Conservation (phyloP, 2,888 invertebrate genomes). For the Ommatoiulus sabulosus region DNA sequence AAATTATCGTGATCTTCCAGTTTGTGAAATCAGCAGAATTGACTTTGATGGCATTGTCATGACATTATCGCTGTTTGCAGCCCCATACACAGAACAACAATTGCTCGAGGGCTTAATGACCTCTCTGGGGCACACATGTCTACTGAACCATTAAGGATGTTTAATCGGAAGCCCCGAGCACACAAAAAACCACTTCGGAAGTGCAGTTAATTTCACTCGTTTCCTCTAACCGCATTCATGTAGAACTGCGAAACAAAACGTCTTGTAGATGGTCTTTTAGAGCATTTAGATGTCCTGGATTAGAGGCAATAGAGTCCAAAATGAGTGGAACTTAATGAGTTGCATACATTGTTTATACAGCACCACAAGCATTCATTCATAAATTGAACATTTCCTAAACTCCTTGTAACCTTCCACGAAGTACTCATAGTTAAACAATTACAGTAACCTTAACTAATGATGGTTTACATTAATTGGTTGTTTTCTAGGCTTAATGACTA, state of each 20-base stretch:
- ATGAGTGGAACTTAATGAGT: not conserved
- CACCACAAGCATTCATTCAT: too few species aligned
- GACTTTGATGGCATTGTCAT: too few species aligned
- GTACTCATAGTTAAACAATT: too few species aligned
- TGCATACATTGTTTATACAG: too few species aligned
- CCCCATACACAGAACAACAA: not conserved
- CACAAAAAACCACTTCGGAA: conserved; percentile 35
- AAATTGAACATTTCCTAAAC: too few species aligned
- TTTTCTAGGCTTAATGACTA: too few species aligned
- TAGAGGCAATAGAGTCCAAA: not conserved
- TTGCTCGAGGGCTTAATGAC: conserved; percentile 32
- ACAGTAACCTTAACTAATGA: too few species aligned
- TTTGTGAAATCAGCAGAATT: too few species aligned
- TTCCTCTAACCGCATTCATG: conserved; percentile 36
- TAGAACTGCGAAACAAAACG: not conserved
- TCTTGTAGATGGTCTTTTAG: not conserved
- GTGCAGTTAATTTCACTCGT: conserved; percentile 25
- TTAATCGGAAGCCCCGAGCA: conserved; percentile 22
- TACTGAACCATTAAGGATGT: conserved; percentile 16
- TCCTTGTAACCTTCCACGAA: too few species aligned
- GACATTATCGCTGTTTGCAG: too few species aligned
- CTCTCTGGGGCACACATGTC: conserved; percentile 26
- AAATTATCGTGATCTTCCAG: too few species aligned
- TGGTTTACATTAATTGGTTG: too few species aligned
- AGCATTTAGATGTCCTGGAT: not conserved